Conservation (phyloP, 2,797 vertebrate genomes). For the Podargus strigoides region DNA sequence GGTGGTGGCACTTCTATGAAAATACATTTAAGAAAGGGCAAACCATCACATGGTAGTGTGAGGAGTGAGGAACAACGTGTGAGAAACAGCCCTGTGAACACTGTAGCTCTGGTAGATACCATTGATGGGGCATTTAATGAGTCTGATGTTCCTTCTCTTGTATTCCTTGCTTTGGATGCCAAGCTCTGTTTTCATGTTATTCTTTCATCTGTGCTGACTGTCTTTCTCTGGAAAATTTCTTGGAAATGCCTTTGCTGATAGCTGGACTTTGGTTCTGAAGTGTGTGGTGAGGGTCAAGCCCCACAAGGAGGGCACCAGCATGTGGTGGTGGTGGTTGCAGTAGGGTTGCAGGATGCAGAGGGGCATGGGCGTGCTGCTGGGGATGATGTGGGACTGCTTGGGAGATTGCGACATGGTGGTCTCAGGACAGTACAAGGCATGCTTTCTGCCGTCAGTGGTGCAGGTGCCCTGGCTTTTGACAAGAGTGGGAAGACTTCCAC, state of each 20-base stretch:
- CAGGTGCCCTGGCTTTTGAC: not conserved
- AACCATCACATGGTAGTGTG: not conserved
- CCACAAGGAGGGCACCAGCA: not conserved
- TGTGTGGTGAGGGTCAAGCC: not conserved
- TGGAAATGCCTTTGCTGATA: not conserved
- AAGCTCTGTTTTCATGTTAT: not conserved
- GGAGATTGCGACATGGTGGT: not conserved
- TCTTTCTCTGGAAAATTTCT: too few species aligned
- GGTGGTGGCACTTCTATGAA: not conserved
- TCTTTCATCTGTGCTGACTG: not conserved
- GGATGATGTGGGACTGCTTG: not conserved
- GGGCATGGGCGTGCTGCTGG: not conserved
- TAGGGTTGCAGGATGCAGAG: not conserved
- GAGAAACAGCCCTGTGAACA: not conserved
- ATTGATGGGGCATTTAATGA: not conserved
- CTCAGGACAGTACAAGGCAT: not conserved
- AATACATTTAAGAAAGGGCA: not conserved
- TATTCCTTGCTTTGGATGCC: not conserved
- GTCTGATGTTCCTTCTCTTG: not conserved
- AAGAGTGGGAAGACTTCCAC: not conserved
- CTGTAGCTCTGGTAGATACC: not conserved
- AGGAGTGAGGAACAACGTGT: not conserved
- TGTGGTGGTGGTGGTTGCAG: not conserved
- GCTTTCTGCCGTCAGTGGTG: not conserved
- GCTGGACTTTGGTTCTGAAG: not conserved